phyloP scores from a whole-genome alignment of 2,888 invertebrate genomes.

The Zonitis immaculata region DNA sequence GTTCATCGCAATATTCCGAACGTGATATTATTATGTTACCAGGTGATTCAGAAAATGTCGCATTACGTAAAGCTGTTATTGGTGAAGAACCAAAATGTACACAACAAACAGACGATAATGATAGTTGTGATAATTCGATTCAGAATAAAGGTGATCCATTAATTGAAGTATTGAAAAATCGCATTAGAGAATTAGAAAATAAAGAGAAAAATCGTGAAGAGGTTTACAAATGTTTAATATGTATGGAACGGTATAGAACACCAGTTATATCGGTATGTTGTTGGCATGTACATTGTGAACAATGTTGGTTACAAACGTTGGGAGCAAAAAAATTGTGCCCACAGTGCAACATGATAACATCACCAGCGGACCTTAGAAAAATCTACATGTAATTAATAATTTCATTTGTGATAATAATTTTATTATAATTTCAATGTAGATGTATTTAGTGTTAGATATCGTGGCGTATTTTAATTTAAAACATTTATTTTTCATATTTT shows the following conservation, averaged over 20 bases:
- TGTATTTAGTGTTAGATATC: background rate
- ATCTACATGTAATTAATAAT: slow-evolving; percentile 70
- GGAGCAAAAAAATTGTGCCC: slow-evolving; percentile 92
- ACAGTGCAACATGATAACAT: slow-evolving; percentile 90
- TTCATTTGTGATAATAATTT: background rate
- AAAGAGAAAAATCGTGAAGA: slow-evolving; percentile 53
- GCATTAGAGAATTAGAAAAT: slow-evolving; percentile 71
- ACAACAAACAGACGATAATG: slow-evolving; percentile 8
- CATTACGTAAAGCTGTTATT: slow-evolving; percentile 53
- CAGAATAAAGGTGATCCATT: slow-evolving; percentile 48
- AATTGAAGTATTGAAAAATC: slow-evolving; percentile 69
- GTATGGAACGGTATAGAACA: slow-evolving; percentile 78
- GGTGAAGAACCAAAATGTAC: slow-evolving; percentile 32
- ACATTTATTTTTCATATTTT: background rate
- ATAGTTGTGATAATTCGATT: background rate
- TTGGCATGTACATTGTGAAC: slow-evolving; percentile 95
- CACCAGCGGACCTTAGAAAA: slow-evolving; percentile 76
- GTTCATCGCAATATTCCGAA: slow-evolving; percentile 82
- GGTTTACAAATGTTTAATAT: slow-evolving; percentile 82
- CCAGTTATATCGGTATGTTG: slow-evolving; percentile 92
- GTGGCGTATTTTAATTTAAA: background rate
- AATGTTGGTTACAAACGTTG: slow-evolving; percentile 66
- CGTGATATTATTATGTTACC: slow-evolving; percentile 59
- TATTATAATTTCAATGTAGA: too few relatives aligned
- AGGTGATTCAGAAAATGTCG: slow-evolving; percentile 55